phyloP scores from a whole-genome alignment of 2,888 invertebrate genomes.

The Dynastes hyllus region DNA sequence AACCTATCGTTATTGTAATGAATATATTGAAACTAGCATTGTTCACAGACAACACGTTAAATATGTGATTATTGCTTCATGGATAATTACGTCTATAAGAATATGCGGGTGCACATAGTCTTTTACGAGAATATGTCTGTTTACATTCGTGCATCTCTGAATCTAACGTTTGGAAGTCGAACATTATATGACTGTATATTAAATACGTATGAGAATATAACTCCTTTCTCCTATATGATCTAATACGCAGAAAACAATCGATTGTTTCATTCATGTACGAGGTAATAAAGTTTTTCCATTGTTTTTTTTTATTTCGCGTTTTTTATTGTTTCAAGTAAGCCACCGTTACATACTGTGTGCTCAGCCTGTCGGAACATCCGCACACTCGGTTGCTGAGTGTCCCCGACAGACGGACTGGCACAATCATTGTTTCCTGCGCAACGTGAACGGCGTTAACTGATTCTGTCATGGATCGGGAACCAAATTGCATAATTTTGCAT shows the following conservation, averaged over 20 bases:
- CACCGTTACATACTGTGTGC: constrained; percentile 29
- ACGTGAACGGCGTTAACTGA: constrained; percentile 9
- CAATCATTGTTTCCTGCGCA: constrained; percentile 27
- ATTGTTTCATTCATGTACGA: background rate
- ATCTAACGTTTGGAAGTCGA: too few species aligned
- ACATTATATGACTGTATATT: background rate
- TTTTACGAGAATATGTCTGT: too few species aligned
- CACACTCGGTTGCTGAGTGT: constrained; percentile 9
- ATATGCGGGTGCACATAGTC: too few species aligned
- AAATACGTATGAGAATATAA: background rate
- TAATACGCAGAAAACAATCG: background rate
- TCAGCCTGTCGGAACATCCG: constrained; percentile 40
- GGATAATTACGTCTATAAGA: too few species aligned
- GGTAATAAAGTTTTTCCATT: background rate
- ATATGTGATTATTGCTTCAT: too few species aligned
- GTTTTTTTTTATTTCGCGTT: background rate
- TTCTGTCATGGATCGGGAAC: constrained; percentile 33
- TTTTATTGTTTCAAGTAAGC: constrained; percentile 22
- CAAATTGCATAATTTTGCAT: constrained; percentile 47
- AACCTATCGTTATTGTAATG: too few species aligned
- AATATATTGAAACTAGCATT: too few species aligned
- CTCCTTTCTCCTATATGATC: background rate
- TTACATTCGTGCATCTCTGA: too few species aligned
- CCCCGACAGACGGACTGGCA: constrained; percentile 20
- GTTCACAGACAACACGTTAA: background rate